phyloP scores from a whole-genome alignment of 1,140 invertebrate genomes.

The Trichoplusia ni region DNA sequence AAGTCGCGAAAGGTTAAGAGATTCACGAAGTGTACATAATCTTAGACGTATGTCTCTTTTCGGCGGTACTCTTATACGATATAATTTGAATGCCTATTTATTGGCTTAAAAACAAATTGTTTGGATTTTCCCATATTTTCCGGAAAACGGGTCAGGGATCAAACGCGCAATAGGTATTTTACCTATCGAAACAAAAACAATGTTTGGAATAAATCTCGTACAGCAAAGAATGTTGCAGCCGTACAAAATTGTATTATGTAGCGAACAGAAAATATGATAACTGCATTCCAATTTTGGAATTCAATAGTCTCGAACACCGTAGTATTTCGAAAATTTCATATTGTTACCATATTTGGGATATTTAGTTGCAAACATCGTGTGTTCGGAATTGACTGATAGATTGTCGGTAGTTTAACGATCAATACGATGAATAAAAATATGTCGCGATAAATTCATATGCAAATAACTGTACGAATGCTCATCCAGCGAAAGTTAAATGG shows the following conservation, averaged over 20 bases:
- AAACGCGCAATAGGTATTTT: neutral
- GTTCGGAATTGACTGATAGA: constrained; percentile 38
- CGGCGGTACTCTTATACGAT: too few species aligned
- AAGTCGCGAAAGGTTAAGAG: too few species aligned
- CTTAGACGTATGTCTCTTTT: too few species aligned
- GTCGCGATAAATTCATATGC: constrained; percentile 70
- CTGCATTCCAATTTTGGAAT: constrained; percentile 23
- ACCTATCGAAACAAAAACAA: neutral
- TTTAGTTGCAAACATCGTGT: constrained; percentile 18
- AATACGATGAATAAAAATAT: constrained; percentile 59
- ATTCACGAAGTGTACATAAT: too few species aligned
- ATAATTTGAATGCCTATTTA: too few species aligned
- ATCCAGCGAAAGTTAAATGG: constrained; percentile 59
- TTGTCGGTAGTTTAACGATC: constrained; percentile 53
- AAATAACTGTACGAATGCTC: constrained; percentile 60
- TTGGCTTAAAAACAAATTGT: too few species aligned
- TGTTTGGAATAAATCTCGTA: constrained; percentile 15
- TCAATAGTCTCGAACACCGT: constrained; percentile 21
- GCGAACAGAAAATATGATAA: constrained; percentile 24
- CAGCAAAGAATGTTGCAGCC: constrained; percentile 14
- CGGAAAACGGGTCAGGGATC: too few species aligned
- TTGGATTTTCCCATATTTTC: too few species aligned
- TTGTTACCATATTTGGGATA: constrained; percentile 1
- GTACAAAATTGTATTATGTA: constrained; percentile 26
- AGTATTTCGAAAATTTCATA: constrained; percentile 26